Evolutionary conservation across 2,113 vertebrate genomes (phyloP), one percentile per base, ranked within the genome.

Genomic region (Numenius arquata): DNA sequence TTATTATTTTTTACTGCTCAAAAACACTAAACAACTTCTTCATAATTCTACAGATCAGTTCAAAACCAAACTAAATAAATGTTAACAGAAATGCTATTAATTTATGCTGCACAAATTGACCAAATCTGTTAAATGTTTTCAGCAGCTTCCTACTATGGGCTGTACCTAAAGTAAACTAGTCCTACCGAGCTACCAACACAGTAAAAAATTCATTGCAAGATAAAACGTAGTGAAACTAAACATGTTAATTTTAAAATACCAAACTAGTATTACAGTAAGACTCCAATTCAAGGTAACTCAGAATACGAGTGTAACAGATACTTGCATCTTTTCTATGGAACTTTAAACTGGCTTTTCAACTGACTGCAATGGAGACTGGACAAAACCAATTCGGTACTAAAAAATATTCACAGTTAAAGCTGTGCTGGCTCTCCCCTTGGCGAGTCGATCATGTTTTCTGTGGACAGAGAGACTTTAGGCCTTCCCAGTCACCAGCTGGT

Each of bases 271-370:
- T 15, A 12, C 19, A 92, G 36, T 9, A 11, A 22, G 50, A 21
- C 26, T 38, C 27, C 58, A 52, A 15, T 29, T 52, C 16, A 25
- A 36, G 15, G 48, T 8, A 70, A 41, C 55, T 68, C 58, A 6
- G 34, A 47, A 53, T 2, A 41, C 0, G 5, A 34, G 40, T 2
- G 3, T 8, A 41, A 15, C 30, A 13, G 26, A 21, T 11, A 58
- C 30, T 11, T 4, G 23, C 22, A 11, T 11, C 40, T 38, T 30
- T 38, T 8, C 55, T 29, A 5, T 2, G 41, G 12, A 58, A 23
- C 11, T 26, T 38, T 30, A 38, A 50, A 18, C 30, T 19, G 16
- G 22, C 29, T 81, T 78, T 63, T 19, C 68, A 22, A 43, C n/a
- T 8, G 41, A 26, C 25, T 26, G 25, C 56, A 70, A 13, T 2